Evolutionary conservation across 2,888 invertebrate genomes (phyloP), one percentile per base, ranked within the genome.

Genomic region (Beris chalybata): DNA sequence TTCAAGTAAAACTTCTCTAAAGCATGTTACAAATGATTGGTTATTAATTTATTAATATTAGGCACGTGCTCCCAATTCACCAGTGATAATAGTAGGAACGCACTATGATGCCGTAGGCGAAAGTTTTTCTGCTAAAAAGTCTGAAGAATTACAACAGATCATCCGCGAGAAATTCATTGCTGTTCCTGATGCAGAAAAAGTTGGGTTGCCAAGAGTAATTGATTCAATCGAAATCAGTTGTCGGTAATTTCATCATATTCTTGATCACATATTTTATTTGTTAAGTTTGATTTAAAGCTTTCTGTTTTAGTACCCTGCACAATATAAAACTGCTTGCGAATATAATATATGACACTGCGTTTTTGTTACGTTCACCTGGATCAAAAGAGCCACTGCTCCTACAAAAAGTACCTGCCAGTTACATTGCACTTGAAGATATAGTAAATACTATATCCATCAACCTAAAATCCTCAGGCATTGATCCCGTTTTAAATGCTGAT

Each of bases 1-100:
- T 95, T 73, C 92, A 92, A 67, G 75, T 74, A 70, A 66, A 7
- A 9, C 9, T 54, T 53, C 12, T 15, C 11, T 9, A 52, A 15
- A 52, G 13, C 15, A 50, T 29, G 5, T 22, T 12, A 3, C 4
- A 31, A 31, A 11, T 67, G 31, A n/a, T 59, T 9, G 15, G 82
- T 82, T 0, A 82, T 83, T 73, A 15, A 44, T 44, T 31, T 3
- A 58, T 52, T n/a, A 38, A 44, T 53, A 69, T 4, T 13, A 75
- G 84, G 93, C 94, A 0, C 86, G 97, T 73, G 97, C 97, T 0
- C 97, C 97, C 0, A 97, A 97, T 76, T 93, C 97, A 0, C 95
- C 97, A 0, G 97, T 97, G 4, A 88, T 98, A 55, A 95, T 98
- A 76, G 92, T 98, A 9, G 98, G 97, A 0, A 98, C 98, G 0